These are phyloP conservation scores for Diuraphis noxia DNA, from an alignment of 1,140 invertebrate species.

Conservation along the genomic window DNA sequence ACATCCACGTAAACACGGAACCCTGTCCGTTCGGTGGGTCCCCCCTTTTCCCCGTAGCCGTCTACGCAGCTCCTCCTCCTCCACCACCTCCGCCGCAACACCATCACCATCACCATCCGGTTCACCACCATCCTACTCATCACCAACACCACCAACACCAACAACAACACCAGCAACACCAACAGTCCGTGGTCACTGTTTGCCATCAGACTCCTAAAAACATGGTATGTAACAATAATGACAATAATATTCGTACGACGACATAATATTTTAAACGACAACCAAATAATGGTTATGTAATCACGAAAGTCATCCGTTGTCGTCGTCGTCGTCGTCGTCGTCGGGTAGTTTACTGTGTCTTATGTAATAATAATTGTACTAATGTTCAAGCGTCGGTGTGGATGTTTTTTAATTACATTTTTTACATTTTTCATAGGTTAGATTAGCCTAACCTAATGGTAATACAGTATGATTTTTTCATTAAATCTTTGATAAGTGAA, in stretches of 20 bases:
- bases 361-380: not conserved
- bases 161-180: conserved; percentile 10
- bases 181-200: conserved; percentile 19
- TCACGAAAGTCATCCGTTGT: not conserved
- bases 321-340: not conserved
- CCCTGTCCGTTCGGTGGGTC: conserved; percentile 48
- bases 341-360: too few species aligned
- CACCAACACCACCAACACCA: conserved; percentile 28
- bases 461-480: not conserved
- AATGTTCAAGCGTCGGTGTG: not conserved
- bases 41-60: conserved; percentile 52
- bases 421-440: too few species aligned
- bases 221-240: conserved; percentile 23
- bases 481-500: not conserved
- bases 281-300: not conserved
- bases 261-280: not conserved
- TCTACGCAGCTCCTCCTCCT: conserved; percentile 32
- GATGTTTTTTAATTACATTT: too few species aligned
- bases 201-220: conserved; percentile 28
- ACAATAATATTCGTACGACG: not conserved
- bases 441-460: too few species aligned
- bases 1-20: conserved; percentile 50
- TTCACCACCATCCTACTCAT: not conserved
- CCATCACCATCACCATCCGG: not conserved
- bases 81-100: not conserved